Percentiles rank a stretch among this genome's conserved stretches.
These are phyloP conservation scores for Nomada goodeniana DNA, from an alignment of 2,888 invertebrate species.

Conservation along the genomic window DNA sequence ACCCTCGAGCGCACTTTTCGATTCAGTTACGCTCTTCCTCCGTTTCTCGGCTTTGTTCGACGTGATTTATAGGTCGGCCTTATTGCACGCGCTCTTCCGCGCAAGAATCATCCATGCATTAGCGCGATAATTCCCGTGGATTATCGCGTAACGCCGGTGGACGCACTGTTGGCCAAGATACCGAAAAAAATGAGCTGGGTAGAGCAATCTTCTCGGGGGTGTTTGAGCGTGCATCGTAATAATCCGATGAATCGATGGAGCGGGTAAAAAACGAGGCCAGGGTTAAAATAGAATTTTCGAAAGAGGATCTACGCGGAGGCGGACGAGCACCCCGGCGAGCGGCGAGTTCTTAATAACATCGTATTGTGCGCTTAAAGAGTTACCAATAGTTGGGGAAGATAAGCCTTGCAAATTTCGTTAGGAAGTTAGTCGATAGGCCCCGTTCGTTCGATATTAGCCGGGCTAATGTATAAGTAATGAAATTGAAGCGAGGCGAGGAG, in stretches of 20 bases:
- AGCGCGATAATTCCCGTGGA: conserved; percentile 53
- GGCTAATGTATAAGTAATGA: conserved; percentile 27
- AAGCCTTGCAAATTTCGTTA: conserved; percentile 45
- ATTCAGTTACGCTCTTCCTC: conserved; percentile 58
- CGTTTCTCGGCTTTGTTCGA: conserved; percentile 56
- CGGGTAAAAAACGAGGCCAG: background rate
- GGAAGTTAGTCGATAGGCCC: conserved; percentile 12
- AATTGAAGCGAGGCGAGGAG: conserved; percentile 18
- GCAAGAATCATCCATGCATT: conserved; percentile 54
- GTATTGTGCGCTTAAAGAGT: conserved; percentile 33
- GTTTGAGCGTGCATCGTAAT: conserved; percentile 30
- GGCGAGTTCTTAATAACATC: conserved; percentile 36
- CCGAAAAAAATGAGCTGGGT: background rate
- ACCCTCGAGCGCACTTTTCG: conserved; percentile 53
- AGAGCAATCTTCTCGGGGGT: background rate
- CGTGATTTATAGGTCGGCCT: conserved; percentile 47
- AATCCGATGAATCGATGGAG: conserved; percentile 31
- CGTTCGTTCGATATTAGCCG: conserved; percentile 27
- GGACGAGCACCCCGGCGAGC: background rate
- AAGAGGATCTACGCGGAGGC: background rate
- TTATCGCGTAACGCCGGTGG: conserved; percentile 23
- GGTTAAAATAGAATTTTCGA: conserved; percentile 18
- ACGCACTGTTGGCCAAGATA: conserved; percentile 24
- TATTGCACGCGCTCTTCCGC: background rate
- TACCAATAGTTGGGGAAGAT: conserved; percentile 44